Base-by-base conservation (phyloP, 2,888 invertebrate genomes). In the Anthoptus insignis region DNA sequence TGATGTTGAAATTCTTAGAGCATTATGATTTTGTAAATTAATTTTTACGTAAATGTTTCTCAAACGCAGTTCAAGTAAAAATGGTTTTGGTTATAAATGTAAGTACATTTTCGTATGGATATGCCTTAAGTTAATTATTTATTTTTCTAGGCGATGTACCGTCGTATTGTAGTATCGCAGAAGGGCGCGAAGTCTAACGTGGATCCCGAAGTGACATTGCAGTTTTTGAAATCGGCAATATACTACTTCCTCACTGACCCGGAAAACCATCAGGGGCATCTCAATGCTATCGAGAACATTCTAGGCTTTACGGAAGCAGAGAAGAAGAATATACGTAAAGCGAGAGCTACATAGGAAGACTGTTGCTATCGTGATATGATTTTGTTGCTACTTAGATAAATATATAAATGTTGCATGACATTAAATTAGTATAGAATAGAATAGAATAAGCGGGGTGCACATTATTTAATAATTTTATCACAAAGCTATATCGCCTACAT, bases 241-340 rank as follows among this genome's bases (percentile, higher is more conserved):
- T 98, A 98, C 86, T 98, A 98, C 86, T 98, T 98, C 88, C 94
- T 98, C 65, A 97, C 98, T 2, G 98, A 98, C 83, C 96, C 96
- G 75, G 98, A 98, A 83, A 98, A 98, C 81, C 96, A 97, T 61
- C 97, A 97, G 77, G 97, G 98, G 14, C 98, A 98, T 84, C 94
- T 98, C 66, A 96, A 96, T 79, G 98, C 98, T 58, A 98, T 98
- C 73, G 97, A 98, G 87, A 98, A 98, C 85, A 98, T 98, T 79
- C 94, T 98, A 76, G 97, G 97, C 65, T 98, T 97, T 84, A 96
- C 96, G n/a, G 96, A 97, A 64, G 94, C 94, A 58, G 98, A 98
- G 85, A 97, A 97, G 86, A 94, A 94, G 74, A 97, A 96, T 81
- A 98, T 98, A 83, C 96, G 96, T 76, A 96, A 96, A 77, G 96